Evolutionary conservation across 2,113 vertebrate species (phyloP).

Genomic region (Eolophus roseicapilla): DNA sequence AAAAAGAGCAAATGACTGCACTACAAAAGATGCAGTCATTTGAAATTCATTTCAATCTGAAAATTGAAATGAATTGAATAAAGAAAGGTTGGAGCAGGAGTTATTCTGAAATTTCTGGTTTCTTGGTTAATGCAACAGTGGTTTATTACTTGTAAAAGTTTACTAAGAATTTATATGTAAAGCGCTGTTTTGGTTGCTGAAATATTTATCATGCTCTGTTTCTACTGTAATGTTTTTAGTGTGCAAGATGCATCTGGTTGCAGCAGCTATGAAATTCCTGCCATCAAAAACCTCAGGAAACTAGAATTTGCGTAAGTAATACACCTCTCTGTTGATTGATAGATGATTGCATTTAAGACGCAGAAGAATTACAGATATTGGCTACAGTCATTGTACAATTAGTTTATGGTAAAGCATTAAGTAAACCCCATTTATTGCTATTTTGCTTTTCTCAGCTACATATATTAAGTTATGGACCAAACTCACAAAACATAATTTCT

Average conservation of each 20-base stretch:
- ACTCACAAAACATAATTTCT: not conserved
- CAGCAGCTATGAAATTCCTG: constrained; percentile 73
- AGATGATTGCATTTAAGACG: not conserved
- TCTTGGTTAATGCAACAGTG: not conserved
- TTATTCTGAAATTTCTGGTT: not conserved
- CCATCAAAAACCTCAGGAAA: constrained; percentile 81
- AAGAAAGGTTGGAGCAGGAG: not conserved
- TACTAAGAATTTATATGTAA: not conserved
- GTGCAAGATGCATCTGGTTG: not conserved
- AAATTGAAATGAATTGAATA: not conserved
- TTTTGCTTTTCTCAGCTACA: not conserved
- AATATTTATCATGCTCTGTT: not conserved
- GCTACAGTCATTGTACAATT: not conserved
- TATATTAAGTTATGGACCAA: not conserved
- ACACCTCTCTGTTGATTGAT: not conserved
- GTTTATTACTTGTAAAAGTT: not conserved
- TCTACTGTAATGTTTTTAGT: constrained; percentile 32
- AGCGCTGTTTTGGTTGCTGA: not conserved
- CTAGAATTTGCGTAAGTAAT: constrained; percentile 83
- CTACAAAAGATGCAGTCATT: not conserved
- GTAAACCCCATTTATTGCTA: not conserved
- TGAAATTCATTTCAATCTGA: not conserved
- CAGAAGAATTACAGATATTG: not conserved
- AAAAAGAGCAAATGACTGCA: not conserved
- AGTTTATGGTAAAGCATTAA: not conserved